Evolutionary conservation across 2,113 vertebrate genomes (phyloP), one percentile per base, ranked within the genome.

Genomic region (Odobenus rosmarus): DNA sequence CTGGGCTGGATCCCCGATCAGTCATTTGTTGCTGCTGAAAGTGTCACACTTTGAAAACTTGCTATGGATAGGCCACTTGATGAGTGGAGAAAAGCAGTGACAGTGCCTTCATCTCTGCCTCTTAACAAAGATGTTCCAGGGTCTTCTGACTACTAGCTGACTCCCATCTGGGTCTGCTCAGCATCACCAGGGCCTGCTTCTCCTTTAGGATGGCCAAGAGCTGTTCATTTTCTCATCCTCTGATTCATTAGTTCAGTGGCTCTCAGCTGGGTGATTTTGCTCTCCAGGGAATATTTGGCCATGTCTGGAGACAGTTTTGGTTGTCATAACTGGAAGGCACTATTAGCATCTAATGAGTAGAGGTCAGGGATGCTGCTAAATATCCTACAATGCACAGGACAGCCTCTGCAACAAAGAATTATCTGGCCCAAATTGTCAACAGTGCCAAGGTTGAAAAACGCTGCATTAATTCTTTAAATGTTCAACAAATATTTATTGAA

Each of bases 1-100:
- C 23, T 71, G 33, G 90, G 64, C 88, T 55, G 74, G 77, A 57
- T 94, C 96, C 85, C 59, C 49, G 14, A 53, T 86, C 0, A 1
- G 86, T 95, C 83, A 90, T 97, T 96, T 67, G 71, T 93, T 81
- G 39, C 18, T 88, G 49, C 39, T 36, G 59, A 64, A 95, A 89
- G 69, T 95, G 81, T 93, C 83, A 90, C 76, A 42, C 39, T 91
- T 86, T 92, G 83, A 82, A 97, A 53, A 95, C 92, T 89, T 77
- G 92, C 62, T 64, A 31, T 0, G 5, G 64, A 64, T 59, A 89
- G 46, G 28, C 49, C 39, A 53, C 67, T 87, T 92, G 96, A 97
- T 0, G 18, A 71, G 36, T 5, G n/a, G 39, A 36, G 33, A 79
- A 71, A 94, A 59, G 39, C 28, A 39, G 36, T 51, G 51, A 79